Evolutionary conservation across 2,888 invertebrate genomes (phyloP).

Genomic region (Epiblema foenella): DNA sequence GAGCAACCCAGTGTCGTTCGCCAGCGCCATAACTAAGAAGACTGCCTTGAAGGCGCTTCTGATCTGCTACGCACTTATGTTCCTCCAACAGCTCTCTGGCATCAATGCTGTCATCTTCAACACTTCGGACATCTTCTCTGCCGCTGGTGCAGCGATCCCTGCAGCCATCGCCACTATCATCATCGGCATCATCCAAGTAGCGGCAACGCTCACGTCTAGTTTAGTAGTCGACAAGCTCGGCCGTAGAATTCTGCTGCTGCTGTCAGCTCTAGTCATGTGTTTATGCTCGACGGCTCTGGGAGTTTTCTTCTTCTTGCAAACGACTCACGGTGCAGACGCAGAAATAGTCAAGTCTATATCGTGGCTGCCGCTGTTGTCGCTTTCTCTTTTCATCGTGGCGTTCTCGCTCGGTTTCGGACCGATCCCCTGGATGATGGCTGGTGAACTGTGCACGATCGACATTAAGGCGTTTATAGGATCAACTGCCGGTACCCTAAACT

Average conservation of each 20-base stretch:
- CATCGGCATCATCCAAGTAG: slow-evolving; percentile 93
- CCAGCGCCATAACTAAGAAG: slow-evolving; percentile 84
- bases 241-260: slow-evolving; percentile 89
- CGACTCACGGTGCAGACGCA: slow-evolving; percentile 59
- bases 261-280: slow-evolving; percentile 89
- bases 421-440: slow-evolving; percentile 93
- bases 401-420: slow-evolving; percentile 95
- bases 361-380: slow-evolving; percentile 90
- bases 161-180: slow-evolving; percentile 89
- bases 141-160: slow-evolving; percentile 85
- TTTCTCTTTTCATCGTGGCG: slow-evolving; percentile 91
- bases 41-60: slow-evolving; percentile 87
- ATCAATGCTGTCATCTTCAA: slow-evolving; percentile 94
- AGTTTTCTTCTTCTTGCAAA: slow-evolving; percentile 86
- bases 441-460: slow-evolving; percentile 92
- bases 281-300: slow-evolving; percentile 89
- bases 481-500: slow-evolving; percentile 92
- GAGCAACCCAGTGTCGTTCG: slow-evolving; percentile 83
- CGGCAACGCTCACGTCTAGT: slow-evolving; percentile 90
- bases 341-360: slow-evolving; percentile 82
- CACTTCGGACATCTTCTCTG: slow-evolving; percentile 89
- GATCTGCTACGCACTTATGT: slow-evolving; percentile 92
- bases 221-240: slow-evolving; percentile 92
- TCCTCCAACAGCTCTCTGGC: slow-evolving; percentile 95
- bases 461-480: slow-evolving; percentile 91